These are phyloP conservation scores for Cylas formicarius DNA, from an alignment of 1,140 invertebrate species.

Conservation along the genomic window DNA sequence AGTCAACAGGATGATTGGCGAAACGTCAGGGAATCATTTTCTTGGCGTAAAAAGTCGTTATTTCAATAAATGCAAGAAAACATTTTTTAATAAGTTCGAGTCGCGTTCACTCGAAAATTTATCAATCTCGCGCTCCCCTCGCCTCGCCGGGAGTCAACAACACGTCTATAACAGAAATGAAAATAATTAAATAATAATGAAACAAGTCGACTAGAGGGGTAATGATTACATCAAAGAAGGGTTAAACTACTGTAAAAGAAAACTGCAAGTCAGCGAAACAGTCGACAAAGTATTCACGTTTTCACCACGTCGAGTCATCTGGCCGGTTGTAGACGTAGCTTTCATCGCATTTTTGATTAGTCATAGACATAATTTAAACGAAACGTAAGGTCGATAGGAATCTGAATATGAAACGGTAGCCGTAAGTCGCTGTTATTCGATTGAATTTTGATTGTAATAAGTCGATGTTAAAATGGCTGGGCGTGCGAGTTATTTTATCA, in stretches of 20 bases:
- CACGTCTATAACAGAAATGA: slow-evolving; percentile 43
- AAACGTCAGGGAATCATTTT: too few species aligned
- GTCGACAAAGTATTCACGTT: too few species aligned
- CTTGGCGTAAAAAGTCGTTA: too few species aligned
- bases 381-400: slow-evolving; percentile 14
- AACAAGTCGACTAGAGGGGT: slow-evolving; percentile 39
- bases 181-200: slow-evolving; percentile 46
- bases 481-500: slow-evolving; percentile 17
- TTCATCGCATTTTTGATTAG: slow-evolving; percentile 22
- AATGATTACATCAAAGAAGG: slow-evolving; percentile 44
- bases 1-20: too few species aligned
- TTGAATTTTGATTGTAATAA: slow-evolving; percentile 23
- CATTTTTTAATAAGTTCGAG: too few species aligned
- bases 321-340: too few species aligned
- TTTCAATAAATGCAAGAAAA: too few species aligned
- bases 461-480: slow-evolving; percentile 14
- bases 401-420: slow-evolving; percentile 18
- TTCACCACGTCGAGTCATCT: too few species aligned
- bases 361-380: slow-evolving; percentile 24
- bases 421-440: slow-evolving; percentile 14
- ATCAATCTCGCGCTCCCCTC: slow-evolving; percentile 20
- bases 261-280: slow-evolving; percentile 17
- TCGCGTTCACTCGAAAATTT: slow-evolving; percentile 17
- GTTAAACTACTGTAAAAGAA: slow-evolving; percentile 39
- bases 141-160: slow-evolving; percentile 24